Base-by-base conservation (phyloP, 2,888 invertebrate species). In the Cryptus armator region DNA sequence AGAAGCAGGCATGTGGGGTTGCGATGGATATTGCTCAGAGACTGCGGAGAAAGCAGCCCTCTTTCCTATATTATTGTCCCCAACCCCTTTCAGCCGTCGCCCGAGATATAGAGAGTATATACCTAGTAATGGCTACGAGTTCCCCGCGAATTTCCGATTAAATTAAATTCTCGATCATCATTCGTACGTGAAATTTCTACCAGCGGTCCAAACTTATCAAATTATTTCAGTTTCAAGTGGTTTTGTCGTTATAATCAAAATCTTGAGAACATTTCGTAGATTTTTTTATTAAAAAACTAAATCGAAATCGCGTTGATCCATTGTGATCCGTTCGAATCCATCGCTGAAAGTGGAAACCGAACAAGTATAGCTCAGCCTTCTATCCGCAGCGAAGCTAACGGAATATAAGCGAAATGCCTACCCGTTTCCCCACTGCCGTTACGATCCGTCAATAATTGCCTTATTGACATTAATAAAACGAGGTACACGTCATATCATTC, bases 1-100 rank as follows among this genome's bases (percentile, higher is more conserved):
- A 37, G 48, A 37, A 37, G 44, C 70, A 89, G 91, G 92, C 92
- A 93, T 91, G 92, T 91, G 89, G 92, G 91, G 92, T 90, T 37
- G 90, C 62, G 91, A 91, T 92, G 91, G 93, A 93, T 93, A 93
- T 93, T 93, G 92, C 93, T 93, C 91, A 89, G 90, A 91, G 91
- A 91, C 90, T 89, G 68, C 82, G 89, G 90, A 90, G 91, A 91
- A 92, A 91, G 88, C 91, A 14, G 90, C 91, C 91, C 86, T 84
- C 92, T 90, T 91, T 92, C 92, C 91, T 90, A 91, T 92, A 93
- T 93, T 92, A 93, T 93, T 91, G 91, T 92, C 92, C 91, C 89
- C 90, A 88, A 89, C 90, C 91, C 91, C 91, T 88, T 89, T 89
- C 87, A 83, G 83, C 85, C 85, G 66, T 87, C 53, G 84, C 71